Evolutionary conservation across 2,888 invertebrate species (phyloP).

Genomic region (Eucera pruinosa): DNA sequence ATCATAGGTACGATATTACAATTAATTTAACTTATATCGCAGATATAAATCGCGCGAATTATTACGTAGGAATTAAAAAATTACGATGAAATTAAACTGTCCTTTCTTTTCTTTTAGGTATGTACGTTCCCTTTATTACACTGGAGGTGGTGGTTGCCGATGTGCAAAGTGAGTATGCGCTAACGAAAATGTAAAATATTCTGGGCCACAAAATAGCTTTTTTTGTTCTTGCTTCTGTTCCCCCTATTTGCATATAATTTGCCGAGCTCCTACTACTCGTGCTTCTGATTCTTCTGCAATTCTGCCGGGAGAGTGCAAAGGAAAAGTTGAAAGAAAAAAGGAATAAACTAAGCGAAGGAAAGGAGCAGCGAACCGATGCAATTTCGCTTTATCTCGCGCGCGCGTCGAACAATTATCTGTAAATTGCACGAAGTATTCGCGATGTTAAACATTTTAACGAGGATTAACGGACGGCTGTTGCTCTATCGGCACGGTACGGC

Average conservation of each 20-base stretch:
- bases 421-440: neutral
- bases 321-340: neutral
- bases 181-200: conserved; percentile 28
- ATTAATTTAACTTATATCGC: neutral
- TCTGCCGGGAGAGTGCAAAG: neutral
- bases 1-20: too few relatives aligned
- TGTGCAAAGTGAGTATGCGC: conserved; percentile 33
- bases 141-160: neutral
- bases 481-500: neutral
- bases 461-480: conserved; percentile 2
- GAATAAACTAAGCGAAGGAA: neutral
- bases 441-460: conserved; percentile 19
- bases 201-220: conserved; percentile 7
- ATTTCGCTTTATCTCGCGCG: conserved; percentile 16
- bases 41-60: too few relatives aligned
- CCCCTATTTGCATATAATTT: conserved; percentile 35
- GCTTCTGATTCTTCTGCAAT: conserved; percentile 11
- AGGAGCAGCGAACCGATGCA: conserved; percentile 1
- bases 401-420: conserved; percentile 5
- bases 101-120: conserved; percentile 35
- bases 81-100: neutral
- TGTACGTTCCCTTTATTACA: too few relatives aligned
- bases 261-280: neutral
- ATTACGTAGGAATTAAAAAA: neutral
- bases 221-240: neutral